phyloP scores from a whole-genome alignment of 1,140 invertebrate species.

The Aphelenchoides besseyi region DNA sequence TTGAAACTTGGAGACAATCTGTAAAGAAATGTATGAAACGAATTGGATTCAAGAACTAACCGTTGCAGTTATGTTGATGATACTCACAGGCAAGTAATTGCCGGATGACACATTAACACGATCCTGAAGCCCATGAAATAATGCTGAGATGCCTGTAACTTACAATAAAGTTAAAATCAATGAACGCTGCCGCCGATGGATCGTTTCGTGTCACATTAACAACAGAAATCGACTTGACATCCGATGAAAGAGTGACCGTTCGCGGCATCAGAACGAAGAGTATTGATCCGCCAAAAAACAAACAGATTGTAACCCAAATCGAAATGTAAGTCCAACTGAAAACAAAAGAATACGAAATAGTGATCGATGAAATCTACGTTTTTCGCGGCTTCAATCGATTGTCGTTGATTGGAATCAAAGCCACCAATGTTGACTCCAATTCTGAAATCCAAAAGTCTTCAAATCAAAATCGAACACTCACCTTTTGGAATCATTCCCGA shows the following conservation, averaged over 20 bases:
- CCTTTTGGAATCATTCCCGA: slow-evolving; percentile 63
- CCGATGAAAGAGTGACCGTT: slow-evolving; percentile 36
- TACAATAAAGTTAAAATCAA: slow-evolving; percentile 48
- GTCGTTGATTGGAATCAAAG: slow-evolving; percentile 64
- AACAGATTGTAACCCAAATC: slow-evolving; percentile 42
- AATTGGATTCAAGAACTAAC: too few species aligned
- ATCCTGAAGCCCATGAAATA: slow-evolving; percentile 43
- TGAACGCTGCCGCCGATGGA: slow-evolving; percentile 16
- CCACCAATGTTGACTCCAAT: slow-evolving; percentile 63
- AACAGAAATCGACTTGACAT: slow-evolving; percentile 37
- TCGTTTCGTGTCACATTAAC: slow-evolving; percentile 36
- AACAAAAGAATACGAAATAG: slow-evolving; percentile 4
- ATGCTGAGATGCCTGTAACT: not conserved
- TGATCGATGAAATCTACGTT: slow-evolving; percentile 52
- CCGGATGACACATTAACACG: slow-evolving; percentile 43
- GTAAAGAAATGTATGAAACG: too few species aligned
- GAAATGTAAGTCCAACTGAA: slow-evolving; percentile 40
- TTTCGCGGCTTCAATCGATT: slow-evolving; percentile 63
- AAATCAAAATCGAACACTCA: slow-evolving; percentile 24
- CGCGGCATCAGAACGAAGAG: slow-evolving; percentile 49
- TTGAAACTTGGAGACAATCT: slow-evolving; percentile 50
- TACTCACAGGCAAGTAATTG: slow-evolving; percentile 46
- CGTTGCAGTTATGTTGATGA: slow-evolving; percentile 47
- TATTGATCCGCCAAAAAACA: slow-evolving; percentile 32
- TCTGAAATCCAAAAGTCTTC: slow-evolving; percentile 43